Conservation (phyloP, 1,140 invertebrate species). For the Alviniconcha marisindica region DNA sequence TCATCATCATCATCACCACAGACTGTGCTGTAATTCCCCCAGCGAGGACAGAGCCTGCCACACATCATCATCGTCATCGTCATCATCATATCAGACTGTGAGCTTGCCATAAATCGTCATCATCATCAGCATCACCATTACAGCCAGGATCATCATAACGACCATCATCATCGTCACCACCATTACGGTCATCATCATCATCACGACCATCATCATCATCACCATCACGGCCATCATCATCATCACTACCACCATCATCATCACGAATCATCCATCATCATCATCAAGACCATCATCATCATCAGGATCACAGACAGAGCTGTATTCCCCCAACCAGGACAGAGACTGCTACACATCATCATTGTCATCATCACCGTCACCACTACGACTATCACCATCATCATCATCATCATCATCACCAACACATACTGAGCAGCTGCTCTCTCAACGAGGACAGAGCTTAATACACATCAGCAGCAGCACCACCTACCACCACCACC, state of each 20-base stretch:
- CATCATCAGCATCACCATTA: conserved; percentile 9
- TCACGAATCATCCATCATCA: too few species aligned
- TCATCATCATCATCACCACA: conserved; percentile 33
- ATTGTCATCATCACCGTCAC: too few species aligned
- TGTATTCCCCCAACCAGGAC: conserved; percentile 67
- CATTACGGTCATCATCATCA: too few species aligned
- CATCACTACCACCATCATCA: too few species aligned
- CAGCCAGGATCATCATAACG: conserved; percentile 57
- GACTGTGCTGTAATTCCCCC: conserved; percentile 67
- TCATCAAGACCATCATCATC: too few species aligned
- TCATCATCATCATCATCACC: neutral
- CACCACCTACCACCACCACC: too few species aligned
- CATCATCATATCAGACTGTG: neutral
- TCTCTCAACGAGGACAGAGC: neutral
- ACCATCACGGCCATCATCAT: too few species aligned
- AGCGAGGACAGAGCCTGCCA: conserved; percentile 57
- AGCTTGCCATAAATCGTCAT: neutral
- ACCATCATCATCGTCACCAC: conserved; percentile 4
- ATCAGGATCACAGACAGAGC: conserved; percentile 53
- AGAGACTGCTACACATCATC: conserved; percentile 51
- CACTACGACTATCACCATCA: neutral
- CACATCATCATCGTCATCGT: conserved; percentile 4
- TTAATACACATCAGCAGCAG: neutral
- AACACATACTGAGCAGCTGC: neutral
- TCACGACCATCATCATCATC: too few species aligned